These are phyloP conservation scores for Leptonema lineaticorne DNA, from an alignment of 1,140 invertebrate species.

Conservation along the genomic window DNA sequence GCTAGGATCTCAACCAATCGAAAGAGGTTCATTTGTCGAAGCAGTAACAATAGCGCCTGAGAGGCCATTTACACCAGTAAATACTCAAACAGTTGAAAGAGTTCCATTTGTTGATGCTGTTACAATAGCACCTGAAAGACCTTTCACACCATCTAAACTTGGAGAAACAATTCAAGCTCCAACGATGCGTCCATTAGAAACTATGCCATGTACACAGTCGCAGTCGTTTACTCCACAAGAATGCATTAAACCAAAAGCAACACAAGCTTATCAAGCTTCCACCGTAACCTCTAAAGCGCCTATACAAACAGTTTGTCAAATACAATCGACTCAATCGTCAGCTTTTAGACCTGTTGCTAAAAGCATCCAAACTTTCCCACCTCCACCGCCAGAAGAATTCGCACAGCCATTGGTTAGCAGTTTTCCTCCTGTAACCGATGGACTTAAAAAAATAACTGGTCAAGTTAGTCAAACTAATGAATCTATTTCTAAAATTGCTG, in stretches of 20 bases:
- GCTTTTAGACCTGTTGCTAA: conserved; percentile 53
- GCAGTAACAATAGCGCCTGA: conserved; percentile 74
- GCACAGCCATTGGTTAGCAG: conserved; percentile 41
- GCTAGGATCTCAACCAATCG: conserved; percentile 42
- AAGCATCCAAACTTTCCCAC: conserved; percentile 47
- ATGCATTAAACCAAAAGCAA: conserved; percentile 38
- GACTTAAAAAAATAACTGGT: conserved; percentile 45
- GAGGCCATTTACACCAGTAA: conserved; percentile 55
- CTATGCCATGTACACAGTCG: background rate
- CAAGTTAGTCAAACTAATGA: conserved; percentile 18
- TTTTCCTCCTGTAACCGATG: conserved; percentile 50
- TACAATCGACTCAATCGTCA: conserved; percentile 49
- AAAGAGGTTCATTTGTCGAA: conserved; percentile 60
- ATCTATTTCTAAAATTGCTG: conserved; percentile 23
- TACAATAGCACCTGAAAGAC: conserved; percentile 37
- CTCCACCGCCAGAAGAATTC: conserved; percentile 48
- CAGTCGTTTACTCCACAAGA: conserved; percentile 22
- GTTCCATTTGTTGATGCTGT: conserved; percentile 38
- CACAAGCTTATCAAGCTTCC: conserved; percentile 32
- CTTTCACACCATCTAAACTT: conserved; percentile 17
- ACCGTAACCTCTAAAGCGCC: conserved; percentile 45
- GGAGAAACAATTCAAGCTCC: background rate
- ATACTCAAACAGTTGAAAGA: conserved; percentile 20
- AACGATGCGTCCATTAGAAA: background rate
- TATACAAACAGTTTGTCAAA: conserved; percentile 48